These are phyloP conservation scores for Stictocephala bisonia DNA, from an alignment of 2,888 invertebrate species.

Conservation along the genomic window DNA sequence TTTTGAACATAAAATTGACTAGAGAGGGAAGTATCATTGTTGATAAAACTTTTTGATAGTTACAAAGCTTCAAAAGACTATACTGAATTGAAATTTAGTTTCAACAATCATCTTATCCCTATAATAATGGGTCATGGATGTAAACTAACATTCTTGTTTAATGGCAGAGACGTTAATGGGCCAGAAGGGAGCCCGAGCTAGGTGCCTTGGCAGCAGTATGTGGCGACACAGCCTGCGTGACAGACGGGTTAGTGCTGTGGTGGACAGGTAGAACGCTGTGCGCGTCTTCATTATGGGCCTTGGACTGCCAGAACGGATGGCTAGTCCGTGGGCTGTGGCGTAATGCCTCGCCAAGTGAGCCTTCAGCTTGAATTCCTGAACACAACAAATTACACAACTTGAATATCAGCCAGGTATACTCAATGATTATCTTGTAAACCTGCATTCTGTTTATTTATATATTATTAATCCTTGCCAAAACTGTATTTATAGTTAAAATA, in stretches of 20 bases:
- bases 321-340: constrained; percentile 87
- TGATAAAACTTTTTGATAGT: too few species aligned
- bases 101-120: too few species aligned
- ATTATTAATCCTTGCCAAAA: not conserved
- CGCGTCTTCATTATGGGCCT: constrained; percentile 97
- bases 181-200: constrained; percentile 85
- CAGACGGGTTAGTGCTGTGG: constrained; percentile 89
- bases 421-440: not conserved
- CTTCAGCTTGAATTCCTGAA: constrained; percentile 90
- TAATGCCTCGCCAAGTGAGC: constrained; percentile 94
- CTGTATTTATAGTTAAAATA: not conserved
- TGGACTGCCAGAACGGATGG: constrained; percentile 80
- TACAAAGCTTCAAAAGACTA: too few species aligned
- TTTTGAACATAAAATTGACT: too few species aligned
- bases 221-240: constrained; percentile 88
- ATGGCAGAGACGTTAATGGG: constrained; percentile 81
- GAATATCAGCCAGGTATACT: not conserved
- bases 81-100: too few species aligned
- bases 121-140: too few species aligned
- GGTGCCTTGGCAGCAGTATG: constrained; percentile 84
- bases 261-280: constrained; percentile 95
- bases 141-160: constrained; percentile 86
- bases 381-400: not conserved
- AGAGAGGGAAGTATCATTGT: too few species aligned
- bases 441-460: not conserved